Percentiles rank a stretch among this genome's conserved stretches.
Conservation (phyloP, 1,140 invertebrate genomes). For the Drosophila tropicalis region DNA sequence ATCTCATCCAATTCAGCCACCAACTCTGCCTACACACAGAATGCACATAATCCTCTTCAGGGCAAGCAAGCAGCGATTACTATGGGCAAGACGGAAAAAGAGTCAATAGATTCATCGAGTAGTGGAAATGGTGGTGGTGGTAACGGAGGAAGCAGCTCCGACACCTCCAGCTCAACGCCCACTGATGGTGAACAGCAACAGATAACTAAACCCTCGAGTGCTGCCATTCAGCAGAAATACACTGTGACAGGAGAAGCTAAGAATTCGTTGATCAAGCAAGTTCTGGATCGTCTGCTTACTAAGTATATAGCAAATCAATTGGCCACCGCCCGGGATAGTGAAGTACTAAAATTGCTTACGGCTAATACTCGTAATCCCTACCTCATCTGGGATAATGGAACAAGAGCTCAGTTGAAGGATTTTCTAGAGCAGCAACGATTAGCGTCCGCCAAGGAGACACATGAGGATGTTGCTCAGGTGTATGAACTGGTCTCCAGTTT, state of each 20-base stretch:
- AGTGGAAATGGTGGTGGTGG: slow-evolving; percentile 54
- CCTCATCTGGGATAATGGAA: slow-evolving; percentile 98
- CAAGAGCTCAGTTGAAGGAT: slow-evolving; percentile 95
- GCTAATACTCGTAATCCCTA: slow-evolving; percentile 98
- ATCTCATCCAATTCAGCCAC: background rate
- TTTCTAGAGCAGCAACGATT: slow-evolving; percentile 92
- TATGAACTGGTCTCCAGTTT: slow-evolving; percentile 85
- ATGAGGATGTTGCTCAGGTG: slow-evolving; percentile 83
- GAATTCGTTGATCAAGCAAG: slow-evolving; percentile 82
- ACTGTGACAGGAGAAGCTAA: slow-evolving; percentile 66
- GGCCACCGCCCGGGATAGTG: slow-evolving; percentile 84
- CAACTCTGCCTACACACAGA: slow-evolving; percentile 76
- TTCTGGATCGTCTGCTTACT: slow-evolving; percentile 92
- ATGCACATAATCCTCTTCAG: slow-evolving; percentile 79
- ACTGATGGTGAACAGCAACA: slow-evolving; percentile 64
- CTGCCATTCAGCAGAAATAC: slow-evolving; percentile 72
- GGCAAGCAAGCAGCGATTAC: slow-evolving; percentile 77
- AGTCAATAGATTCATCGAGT: slow-evolving; percentile 43
- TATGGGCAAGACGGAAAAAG: slow-evolving; percentile 42
- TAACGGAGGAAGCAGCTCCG: slow-evolving; percentile 14
- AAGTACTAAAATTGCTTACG: slow-evolving; percentile 93
- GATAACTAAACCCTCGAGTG: slow-evolving; percentile 24
- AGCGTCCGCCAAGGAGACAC: slow-evolving; percentile 83
- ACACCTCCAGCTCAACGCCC: slow-evolving; percentile 61
- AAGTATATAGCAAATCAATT: slow-evolving; percentile 94